A percentile compares a stretch with the other conserved stretches of the same genome.
phyloP scores from a whole-genome alignment of 2,113 vertebrate genomes.

The Lepidothrix coronata region DNA sequence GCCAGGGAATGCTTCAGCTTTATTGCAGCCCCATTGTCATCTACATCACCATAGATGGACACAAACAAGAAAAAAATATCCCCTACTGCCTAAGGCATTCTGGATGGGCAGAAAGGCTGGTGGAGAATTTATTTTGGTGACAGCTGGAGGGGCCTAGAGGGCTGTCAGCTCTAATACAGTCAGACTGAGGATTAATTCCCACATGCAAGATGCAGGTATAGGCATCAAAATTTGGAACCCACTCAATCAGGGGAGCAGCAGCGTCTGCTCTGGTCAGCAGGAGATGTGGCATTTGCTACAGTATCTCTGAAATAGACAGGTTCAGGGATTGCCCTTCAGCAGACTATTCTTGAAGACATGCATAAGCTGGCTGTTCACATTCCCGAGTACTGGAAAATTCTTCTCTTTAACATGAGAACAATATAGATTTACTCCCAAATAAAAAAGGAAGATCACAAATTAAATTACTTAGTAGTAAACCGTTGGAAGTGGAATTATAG shows the following conservation, averaged over 20 bases:
- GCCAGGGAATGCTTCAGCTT: neutral
- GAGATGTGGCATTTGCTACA: neutral
- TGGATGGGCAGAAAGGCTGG: neutral
- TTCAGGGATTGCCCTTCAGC: neutral
- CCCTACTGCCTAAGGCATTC: neutral
- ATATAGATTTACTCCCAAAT: neutral
- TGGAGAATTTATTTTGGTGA: conserved; percentile 35
- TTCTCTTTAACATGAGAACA: neutral
- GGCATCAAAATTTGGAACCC: conserved; percentile 34
- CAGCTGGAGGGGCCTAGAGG: conserved; percentile 39
- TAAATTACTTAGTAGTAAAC: neutral
- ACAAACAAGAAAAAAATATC: neutral
- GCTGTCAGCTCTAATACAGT: conserved; percentile 47
- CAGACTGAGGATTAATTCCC: conserved; percentile 36
- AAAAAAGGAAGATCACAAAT: neutral
- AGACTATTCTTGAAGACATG: neutral
- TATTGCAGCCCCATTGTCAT: neutral
- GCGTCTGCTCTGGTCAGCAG: conserved; percentile 7
- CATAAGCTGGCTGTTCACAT: neutral
- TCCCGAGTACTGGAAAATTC: neutral
- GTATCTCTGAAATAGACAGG: neutral
- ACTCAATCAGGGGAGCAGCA: neutral
- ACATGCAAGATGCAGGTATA: conserved; percentile 10
- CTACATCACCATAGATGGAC: neutral
- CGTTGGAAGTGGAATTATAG: no score